Conservation (phyloP, 2,113 vertebrate species). For the Vulpes lagopus region DNA sequence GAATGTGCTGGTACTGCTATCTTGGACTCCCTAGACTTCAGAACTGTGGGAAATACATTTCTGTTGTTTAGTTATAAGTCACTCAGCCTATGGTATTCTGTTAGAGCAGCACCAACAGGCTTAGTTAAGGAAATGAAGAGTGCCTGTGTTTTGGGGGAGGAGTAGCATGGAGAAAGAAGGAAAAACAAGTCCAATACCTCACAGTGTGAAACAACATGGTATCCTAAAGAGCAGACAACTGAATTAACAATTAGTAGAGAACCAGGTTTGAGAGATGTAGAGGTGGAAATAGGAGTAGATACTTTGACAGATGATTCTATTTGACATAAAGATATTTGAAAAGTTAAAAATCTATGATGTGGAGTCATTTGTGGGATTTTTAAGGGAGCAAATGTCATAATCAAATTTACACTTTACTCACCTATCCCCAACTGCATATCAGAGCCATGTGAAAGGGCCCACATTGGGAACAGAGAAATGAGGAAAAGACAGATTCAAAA, state of each 20-base stretch:
- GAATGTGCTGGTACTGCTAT: neutral
- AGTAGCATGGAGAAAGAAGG: neutral
- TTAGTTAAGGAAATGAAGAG: no score
- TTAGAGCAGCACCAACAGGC: neutral
- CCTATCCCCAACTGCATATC: neutral
- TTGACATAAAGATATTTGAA: neutral
- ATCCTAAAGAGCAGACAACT: no score
- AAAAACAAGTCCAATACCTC: accelerated
- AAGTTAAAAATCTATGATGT: neutral
- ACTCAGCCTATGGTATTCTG: neutral
- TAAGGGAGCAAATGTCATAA: neutral
- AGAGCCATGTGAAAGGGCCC: neutral
- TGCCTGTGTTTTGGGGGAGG: no score
- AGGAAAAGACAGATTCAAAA: neutral
- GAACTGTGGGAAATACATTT: neutral
- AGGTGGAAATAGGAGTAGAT: neutral
- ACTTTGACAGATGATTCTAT: neutral
- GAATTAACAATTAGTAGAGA: neutral
- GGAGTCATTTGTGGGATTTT: neutral
- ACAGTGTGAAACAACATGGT: accelerated
- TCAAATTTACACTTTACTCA: neutral
- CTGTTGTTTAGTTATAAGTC: neutral
- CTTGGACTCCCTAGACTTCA: neutral
- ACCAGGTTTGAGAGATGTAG: neutral
- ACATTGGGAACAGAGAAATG: accelerated